Evolutionary conservation across 2,797 vertebrate genomes (phyloP), one percentile per base, ranked within the genome.

Genomic region (Myiothlypis coronata): DNA sequence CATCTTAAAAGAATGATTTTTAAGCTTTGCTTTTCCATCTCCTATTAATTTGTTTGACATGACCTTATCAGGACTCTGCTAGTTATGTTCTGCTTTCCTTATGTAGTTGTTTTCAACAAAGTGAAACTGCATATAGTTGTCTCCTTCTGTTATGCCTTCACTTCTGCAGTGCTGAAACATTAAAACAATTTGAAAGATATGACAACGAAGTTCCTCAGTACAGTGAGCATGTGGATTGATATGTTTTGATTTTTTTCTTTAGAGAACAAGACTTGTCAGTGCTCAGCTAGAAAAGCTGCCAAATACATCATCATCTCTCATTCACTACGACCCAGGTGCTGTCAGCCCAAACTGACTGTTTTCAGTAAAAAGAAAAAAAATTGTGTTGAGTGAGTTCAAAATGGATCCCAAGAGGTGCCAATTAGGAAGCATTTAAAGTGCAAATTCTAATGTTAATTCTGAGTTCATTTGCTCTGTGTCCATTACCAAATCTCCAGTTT

Each of bases 301-400:
- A 79, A 82, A 95, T 89, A 88, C 96, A 95, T 96, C 92, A 76
- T 94, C 95, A 74, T 59, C 68, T 70, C 82, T 89, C 89, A 93
- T 91, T 97, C 96, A 95, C 81, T 61, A 84, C 92, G 89, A 96
- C 94, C 97, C 97, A 97, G 97, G 96, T 95, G 89, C 93, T 96
- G 94, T 96, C 97, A 93, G 92, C 94, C 90, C 94, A 94, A 96
- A 96, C 87, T 74, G 88, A 93, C 85, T 84, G 89, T 90, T 93
- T 95, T 95, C 94, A 88, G 92, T 92, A 94, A 91, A 96, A 97
- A 87, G 81, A 91, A 96, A 94, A 94, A 87, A 91, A 87, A 78
- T 90, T 32, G 2, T 2, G 68, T 82, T 94, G 94, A 87, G 86
- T 12, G 83, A 93, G 80, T 72, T 97, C 97, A 96, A 70, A 95